phyloP scores from a whole-genome alignment of 2,797 vertebrate genomes.

The Gadopsis bispinosus region DNA sequence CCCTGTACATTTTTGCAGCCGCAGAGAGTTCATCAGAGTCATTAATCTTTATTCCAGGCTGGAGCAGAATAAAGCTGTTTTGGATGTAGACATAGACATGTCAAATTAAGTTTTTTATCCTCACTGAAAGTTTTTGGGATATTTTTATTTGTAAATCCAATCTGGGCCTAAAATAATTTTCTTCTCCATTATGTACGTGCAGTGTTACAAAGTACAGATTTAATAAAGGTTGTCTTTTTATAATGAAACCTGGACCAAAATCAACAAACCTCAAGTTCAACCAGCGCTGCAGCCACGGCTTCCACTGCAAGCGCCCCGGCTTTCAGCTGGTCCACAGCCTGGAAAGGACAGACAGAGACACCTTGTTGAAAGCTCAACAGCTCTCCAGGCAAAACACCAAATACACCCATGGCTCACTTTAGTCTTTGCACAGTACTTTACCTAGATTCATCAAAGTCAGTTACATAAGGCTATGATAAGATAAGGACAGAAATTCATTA shows the following conservation, averaged over 20 bases:
- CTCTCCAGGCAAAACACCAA: conserved; percentile 20
- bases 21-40: conserved; percentile 37
- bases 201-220: background rate
- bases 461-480: background rate
- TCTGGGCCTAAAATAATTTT: background rate
- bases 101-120: conserved; percentile 11
- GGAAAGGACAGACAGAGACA: conserved; percentile 51
- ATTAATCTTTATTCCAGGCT: conserved; percentile 26
- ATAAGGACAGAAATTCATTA: background rate
- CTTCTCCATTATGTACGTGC: background rate
- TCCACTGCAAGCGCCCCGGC: conserved; percentile 95
- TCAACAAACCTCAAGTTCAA: conserved; percentile 93
- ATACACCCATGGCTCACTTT: background rate
- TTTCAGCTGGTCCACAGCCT: conserved; percentile 97
- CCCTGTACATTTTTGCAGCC: conserved; percentile 33
- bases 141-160: background rate
- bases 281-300: conserved; percentile 95
- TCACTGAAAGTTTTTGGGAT: background rate
- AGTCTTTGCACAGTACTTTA: background rate
- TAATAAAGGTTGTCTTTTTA: conserved; percentile 17
- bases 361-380: background rate
- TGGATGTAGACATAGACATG: conserved; percentile 41
- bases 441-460: background rate
- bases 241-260: conserved; percentile 13
- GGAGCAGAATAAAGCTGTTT: conserved; percentile 27